These are phyloP conservation scores for Andricus grossulariae DNA, from an alignment of 1,140 invertebrate species.

Conservation along the genomic window DNA sequence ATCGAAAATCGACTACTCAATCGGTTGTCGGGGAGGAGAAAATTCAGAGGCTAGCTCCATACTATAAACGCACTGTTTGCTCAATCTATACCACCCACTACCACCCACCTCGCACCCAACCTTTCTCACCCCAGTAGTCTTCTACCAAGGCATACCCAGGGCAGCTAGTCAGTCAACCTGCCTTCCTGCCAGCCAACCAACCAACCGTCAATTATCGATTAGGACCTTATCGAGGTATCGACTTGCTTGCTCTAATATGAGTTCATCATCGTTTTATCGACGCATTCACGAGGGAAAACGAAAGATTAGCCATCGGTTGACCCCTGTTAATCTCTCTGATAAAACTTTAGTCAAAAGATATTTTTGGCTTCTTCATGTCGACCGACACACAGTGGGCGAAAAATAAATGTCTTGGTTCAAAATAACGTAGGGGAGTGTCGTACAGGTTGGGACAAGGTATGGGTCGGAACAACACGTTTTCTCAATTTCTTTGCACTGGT, in stretches of 20 bases:
- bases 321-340: slow-evolving; percentile 18
- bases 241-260: slow-evolving; percentile 27
- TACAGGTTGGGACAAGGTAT: too few species aligned
- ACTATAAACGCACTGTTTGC: slow-evolving; percentile 33
- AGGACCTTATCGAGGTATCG: slow-evolving; percentile 35
- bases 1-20: slow-evolving; percentile 16
- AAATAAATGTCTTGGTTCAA: too few species aligned
- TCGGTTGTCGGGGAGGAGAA: background rate
- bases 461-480: too few species aligned
- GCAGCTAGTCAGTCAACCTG: slow-evolving; percentile 25
- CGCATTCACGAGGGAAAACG: background rate
- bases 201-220: slow-evolving; percentile 27
- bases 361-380: too few species aligned
- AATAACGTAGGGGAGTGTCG: too few species aligned
- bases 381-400: too few species aligned
- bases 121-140: slow-evolving; percentile 10
- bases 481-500: too few species aligned
- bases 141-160: background rate
- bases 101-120: background rate
- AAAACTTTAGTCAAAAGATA: background rate
- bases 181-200: background rate
- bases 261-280: slow-evolving; percentile 27
- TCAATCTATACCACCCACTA: slow-evolving; percentile 28
- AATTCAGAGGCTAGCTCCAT: slow-evolving; percentile 12
- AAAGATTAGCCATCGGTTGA: slow-evolving; percentile 22